A percentile compares a stretch with the other conserved stretches of the same genome.
phyloP scores from a whole-genome alignment of 2,797 vertebrate genomes.

The Mastacembelus armatus region DNA sequence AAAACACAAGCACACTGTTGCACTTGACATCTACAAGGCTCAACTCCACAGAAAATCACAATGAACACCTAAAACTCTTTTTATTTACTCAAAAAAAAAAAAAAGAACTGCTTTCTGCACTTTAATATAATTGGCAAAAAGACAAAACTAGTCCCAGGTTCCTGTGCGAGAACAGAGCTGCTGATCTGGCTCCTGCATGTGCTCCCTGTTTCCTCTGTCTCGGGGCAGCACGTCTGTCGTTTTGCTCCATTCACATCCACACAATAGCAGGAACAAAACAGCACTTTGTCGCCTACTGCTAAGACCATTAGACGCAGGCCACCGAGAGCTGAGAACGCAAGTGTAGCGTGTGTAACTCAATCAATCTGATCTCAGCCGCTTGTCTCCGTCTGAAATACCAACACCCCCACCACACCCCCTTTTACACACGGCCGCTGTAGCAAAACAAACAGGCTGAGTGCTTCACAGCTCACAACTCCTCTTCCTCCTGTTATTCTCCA shows the following conservation, averaged over 20 bases:
- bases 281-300: slow-evolving; percentile 78
- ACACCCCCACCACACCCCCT: slow-evolving; percentile 20
- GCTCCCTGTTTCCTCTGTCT: slow-evolving; percentile 21
- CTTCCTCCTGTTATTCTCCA: slow-evolving; percentile 50
- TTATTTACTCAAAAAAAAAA: not conserved
- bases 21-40: slow-evolving; percentile 1
- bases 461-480: slow-evolving; percentile 53
- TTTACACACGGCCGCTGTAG: slow-evolving; percentile 72
- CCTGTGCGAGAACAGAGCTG: not conserved
- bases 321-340: slow-evolving; percentile 62
- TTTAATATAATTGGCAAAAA: not conserved
- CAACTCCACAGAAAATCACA: not conserved
- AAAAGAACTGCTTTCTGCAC: not conserved
- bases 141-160: not conserved
- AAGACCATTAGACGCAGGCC: slow-evolving; percentile 72
- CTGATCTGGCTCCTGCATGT: slow-evolving; percentile 22
- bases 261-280: slow-evolving; percentile 77
- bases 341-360: slow-evolving; percentile 82
- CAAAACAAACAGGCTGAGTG: slow-evolving; percentile 75
- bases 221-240: slow-evolving; percentile 29
- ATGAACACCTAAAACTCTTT: not conserved
- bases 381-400: slow-evolving; percentile 63
- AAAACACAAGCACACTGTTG: slow-evolving; percentile 6
- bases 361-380: slow-evolving; percentile 78
- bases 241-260: slow-evolving; percentile 62